phyloP scores from a whole-genome alignment of 2,888 invertebrate genomes.

The Euclidia mi region DNA sequence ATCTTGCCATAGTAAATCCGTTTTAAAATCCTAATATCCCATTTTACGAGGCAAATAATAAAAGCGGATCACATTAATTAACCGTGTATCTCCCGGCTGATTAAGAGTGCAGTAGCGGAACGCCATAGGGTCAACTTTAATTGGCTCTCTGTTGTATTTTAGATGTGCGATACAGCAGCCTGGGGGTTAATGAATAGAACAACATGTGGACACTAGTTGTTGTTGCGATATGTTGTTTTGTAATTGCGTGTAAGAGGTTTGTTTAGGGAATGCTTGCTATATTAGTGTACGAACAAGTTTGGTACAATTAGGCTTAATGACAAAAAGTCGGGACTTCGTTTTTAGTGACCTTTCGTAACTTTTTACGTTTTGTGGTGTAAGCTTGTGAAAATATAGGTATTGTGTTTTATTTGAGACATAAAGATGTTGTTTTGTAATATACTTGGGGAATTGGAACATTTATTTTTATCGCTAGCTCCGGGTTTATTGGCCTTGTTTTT shows the following conservation, averaged over 20 bases:
- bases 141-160: constrained; percentile 82
- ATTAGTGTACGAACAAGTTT: constrained; percentile 53
- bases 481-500: no score
- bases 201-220: constrained; percentile 85
- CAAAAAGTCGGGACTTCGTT: constrained; percentile 24
- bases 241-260: constrained; percentile 75
- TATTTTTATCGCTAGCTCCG: no score
- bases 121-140: constrained; percentile 85
- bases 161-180: constrained; percentile 83
- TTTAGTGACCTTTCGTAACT: constrained; percentile 24
- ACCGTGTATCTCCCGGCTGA: constrained; percentile 84
- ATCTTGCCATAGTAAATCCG: constrained; percentile 23
- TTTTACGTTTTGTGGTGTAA: constrained; percentile 14
- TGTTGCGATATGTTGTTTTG: constrained; percentile 73
- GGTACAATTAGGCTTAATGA: constrained; percentile 53
- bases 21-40: constrained; percentile 64
- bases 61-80: constrained; percentile 87
- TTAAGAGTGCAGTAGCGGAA: constrained; percentile 87
- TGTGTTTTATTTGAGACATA: background rate
- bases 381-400: constrained; percentile 10
- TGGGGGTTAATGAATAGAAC: constrained; percentile 82
- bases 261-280: constrained; percentile 54
- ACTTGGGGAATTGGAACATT: no score
- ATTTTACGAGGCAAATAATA: constrained; percentile 76
- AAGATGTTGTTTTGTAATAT: background rate